These are phyloP conservation scores for Argyrosomus japonicus DNA, from an alignment of 2,113 vertebrate genomes.

Conservation along the genomic window DNA sequence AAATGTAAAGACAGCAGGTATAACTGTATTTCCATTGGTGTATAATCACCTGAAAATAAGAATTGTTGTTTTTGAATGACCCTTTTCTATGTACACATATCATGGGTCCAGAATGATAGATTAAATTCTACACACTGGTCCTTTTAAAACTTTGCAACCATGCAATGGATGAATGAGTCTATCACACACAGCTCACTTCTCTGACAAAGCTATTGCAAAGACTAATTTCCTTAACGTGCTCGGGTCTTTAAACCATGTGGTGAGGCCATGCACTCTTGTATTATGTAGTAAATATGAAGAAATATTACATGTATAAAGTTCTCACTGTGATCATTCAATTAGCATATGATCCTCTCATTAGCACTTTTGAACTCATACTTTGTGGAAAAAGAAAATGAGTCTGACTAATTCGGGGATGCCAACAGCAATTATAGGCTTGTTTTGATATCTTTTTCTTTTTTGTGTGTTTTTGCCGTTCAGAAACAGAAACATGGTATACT, in stretches of 20 bases:
- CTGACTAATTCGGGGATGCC: neutral
- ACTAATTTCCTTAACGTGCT: neutral
- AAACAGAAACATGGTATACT: neutral
- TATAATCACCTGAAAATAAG: too few relatives aligned
- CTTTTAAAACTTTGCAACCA: too few relatives aligned
- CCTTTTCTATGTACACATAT: too few relatives aligned
- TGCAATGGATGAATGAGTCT: too few relatives aligned
- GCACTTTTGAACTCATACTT: neutral
- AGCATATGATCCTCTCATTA: constrained; percentile 9
- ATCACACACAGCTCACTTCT: too few relatives aligned
- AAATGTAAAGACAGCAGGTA: too few relatives aligned
- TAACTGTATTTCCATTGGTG: too few relatives aligned
- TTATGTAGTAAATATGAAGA: constrained; percentile 9
- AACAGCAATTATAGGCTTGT: constrained; percentile 19
- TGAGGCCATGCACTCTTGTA: neutral
- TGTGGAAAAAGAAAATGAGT: neutral
- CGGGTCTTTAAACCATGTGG: neutral
- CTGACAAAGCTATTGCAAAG: neutral
- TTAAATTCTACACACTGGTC: too few relatives aligned
- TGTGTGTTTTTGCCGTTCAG: neutral
- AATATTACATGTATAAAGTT: neutral
- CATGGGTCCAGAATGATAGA: too few relatives aligned
- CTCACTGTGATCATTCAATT: constrained; percentile 28
- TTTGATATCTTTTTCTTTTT: neutral
- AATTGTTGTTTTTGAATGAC: too few relatives aligned